Evolutionary conservation across 2,888 invertebrate genomes (phyloP).

Genomic region (Troides oblongomaculatus): DNA sequence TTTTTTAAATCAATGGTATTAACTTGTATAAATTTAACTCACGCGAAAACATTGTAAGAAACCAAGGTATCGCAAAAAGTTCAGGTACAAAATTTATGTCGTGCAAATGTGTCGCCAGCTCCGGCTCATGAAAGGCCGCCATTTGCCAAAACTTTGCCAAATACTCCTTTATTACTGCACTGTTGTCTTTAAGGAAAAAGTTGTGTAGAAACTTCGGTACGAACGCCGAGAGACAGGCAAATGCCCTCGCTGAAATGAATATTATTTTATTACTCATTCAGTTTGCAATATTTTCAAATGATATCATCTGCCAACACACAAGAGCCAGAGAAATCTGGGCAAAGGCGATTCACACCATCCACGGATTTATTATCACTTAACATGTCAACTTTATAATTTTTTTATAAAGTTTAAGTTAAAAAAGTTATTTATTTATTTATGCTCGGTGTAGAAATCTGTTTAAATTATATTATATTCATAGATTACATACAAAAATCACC

Average conservation of each 20-base stretch:
- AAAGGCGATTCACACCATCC: too few species aligned
- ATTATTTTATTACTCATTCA: background rate
- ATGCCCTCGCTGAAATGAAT: conserved; percentile 89
- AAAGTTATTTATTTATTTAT: too few species aligned
- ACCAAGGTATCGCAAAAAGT: conserved; percentile 99
- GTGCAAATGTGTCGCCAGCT: conserved; percentile 92
- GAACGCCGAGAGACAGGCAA: conserved; percentile 95
- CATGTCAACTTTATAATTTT: too few species aligned
- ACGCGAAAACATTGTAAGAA: conserved; percentile 99
- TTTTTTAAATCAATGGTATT: too few species aligned
- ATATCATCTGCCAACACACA: background rate
- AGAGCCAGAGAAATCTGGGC: too few species aligned
- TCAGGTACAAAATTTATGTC: conserved; percentile 98
- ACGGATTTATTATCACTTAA: too few species aligned
- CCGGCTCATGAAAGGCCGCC: conserved; percentile 96
- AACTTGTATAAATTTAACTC: conserved; percentile 64
- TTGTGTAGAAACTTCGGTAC: conserved; percentile 97
- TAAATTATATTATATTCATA: background rate
- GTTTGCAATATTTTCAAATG: background rate
- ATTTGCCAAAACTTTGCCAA: conserved; percentile 97
- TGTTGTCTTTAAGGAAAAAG: conserved; percentile 98
- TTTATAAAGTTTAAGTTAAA: too few species aligned
- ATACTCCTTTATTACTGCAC: conserved; percentile 97
- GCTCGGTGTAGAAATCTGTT: too few species aligned
- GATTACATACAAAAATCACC: background rate